A percentile compares a stretch with the other conserved stretches of the same genome.
Evolutionary conservation across 2,888 invertebrate species (phyloP).

Genomic region (Ophraella communa): DNA sequence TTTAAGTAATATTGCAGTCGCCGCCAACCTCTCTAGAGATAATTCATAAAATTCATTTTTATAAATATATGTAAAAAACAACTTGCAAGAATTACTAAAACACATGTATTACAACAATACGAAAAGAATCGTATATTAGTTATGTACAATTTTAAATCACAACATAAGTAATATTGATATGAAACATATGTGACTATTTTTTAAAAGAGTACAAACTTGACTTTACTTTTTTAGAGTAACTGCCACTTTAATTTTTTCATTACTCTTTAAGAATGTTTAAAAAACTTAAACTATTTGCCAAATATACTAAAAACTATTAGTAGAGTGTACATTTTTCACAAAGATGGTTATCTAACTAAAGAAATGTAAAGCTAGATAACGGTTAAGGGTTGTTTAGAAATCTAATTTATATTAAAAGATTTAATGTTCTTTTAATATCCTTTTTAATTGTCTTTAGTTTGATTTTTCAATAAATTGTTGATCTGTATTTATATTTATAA

Average conservation of each 20-base stretch:
- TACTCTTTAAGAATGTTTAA: constrained; percentile 8
- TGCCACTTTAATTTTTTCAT: constrained; percentile 35
- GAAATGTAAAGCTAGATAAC: no score
- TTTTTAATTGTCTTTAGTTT: no score
- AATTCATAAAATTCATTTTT: constrained; percentile 6
- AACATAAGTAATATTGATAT: constrained; percentile 49
- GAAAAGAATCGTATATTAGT: constrained; percentile 34
- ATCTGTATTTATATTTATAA: no score
- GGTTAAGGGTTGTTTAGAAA: no score
- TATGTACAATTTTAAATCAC: constrained; percentile 52
- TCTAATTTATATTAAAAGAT: no score
- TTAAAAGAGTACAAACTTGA: constrained; percentile 47
- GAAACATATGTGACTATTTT: constrained; percentile 44
- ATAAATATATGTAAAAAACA: constrained; percentile 16
- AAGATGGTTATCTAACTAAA: no score
- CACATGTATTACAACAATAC: constrained; percentile 19
- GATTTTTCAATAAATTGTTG: no score
- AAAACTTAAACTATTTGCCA: neutral
- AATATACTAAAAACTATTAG: neutral
- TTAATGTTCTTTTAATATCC: no score
- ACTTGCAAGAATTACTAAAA: constrained; percentile 14
- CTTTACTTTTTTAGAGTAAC: constrained; percentile 42
- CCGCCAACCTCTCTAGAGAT: neutral
- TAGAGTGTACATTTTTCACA: no score
- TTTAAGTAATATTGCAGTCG: constrained; percentile 1